Percentiles rank a stretch among this genome's conserved stretches.
phyloP scores from a whole-genome alignment of 2,888 invertebrate genomes.

The Criorhina ranunculi region DNA sequence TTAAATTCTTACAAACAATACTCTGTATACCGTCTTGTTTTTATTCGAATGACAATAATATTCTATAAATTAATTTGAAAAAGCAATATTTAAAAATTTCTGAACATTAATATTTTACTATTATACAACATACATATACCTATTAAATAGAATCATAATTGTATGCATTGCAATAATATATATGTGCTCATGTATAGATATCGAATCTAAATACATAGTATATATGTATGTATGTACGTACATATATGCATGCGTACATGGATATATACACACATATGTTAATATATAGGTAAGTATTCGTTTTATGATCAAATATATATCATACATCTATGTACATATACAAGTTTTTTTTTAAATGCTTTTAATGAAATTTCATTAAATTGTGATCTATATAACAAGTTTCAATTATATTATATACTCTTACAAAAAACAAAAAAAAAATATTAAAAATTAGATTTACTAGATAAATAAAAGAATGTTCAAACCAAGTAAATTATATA shows the following conservation, averaged over 20 bases:
- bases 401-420: constrained; percentile 58
- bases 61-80: constrained; percentile 47
- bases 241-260: constrained; percentile 25
- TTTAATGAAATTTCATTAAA: constrained; percentile 48
- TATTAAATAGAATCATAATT: constrained; percentile 15
- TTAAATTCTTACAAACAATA: constrained; percentile 35
- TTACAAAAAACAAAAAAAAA: not conserved
- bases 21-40: constrained; percentile 36
- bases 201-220: too few relatives aligned
- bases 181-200: constrained; percentile 24
- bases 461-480: constrained; percentile 9
- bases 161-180: constrained; percentile 17
- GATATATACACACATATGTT: constrained; percentile 5
- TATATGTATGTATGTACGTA: constrained; percentile 10
- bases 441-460: constrained; percentile 17
- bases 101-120: constrained; percentile 1
- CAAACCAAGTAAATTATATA: constrained; percentile 47
- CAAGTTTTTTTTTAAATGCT: constrained; percentile 42
- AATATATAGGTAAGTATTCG: not conserved
- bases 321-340: constrained; percentile 20
- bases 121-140: not conserved
- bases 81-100: constrained; percentile 59
- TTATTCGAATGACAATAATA: constrained; percentile 56
- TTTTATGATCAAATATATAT: constrained; percentile 7
- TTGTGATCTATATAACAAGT: constrained; percentile 63